A percentile compares a stretch with the other conserved stretches of the same genome.
Evolutionary conservation across 2,888 invertebrate genomes (phyloP).

Genomic region (Deilephila porcellus): DNA sequence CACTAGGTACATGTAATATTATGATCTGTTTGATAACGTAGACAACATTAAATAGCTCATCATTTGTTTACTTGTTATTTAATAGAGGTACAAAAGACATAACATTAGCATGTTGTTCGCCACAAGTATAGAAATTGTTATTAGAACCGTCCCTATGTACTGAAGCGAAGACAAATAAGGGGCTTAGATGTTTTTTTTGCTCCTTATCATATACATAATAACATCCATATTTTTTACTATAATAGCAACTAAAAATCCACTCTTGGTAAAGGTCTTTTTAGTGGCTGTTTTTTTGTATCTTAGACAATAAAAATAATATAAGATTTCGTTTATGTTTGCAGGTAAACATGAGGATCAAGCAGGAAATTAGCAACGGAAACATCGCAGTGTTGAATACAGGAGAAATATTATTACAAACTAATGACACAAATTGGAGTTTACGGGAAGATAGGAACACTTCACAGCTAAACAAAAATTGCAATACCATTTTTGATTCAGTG

Average conservation of each 20-base stretch:
- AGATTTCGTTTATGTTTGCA: constrained; percentile 51
- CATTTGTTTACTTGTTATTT: too few species aligned
- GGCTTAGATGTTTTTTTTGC: too few species aligned
- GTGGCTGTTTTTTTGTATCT: background rate
- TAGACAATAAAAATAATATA: background rate
- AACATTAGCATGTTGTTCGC: background rate
- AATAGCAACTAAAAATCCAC: too few species aligned
- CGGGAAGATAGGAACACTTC: constrained; percentile 53
- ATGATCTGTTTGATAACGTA: too few species aligned
- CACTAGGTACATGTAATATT: too few species aligned
- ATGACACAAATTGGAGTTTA: constrained; percentile 56
- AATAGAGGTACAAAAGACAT: background rate
- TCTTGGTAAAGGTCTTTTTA: background rate
- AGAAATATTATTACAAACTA: constrained; percentile 52
- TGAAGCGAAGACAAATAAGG: too few species aligned
- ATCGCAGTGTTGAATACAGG: constrained; percentile 53
- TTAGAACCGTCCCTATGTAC: too few species aligned
- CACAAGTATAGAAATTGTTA: too few species aligned
- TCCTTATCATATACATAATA: too few species aligned
- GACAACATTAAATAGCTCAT: too few species aligned
- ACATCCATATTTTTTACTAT: too few species aligned
- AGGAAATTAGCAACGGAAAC: constrained; percentile 70
- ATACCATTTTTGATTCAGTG: constrained; percentile 50
- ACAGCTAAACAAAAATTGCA: constrained; percentile 56
- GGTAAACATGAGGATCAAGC: constrained; percentile 75